These are phyloP conservation scores for Syngnathus typhle DNA, from an alignment of 2,113 vertebrate genomes.

Conservation along the genomic window DNA sequence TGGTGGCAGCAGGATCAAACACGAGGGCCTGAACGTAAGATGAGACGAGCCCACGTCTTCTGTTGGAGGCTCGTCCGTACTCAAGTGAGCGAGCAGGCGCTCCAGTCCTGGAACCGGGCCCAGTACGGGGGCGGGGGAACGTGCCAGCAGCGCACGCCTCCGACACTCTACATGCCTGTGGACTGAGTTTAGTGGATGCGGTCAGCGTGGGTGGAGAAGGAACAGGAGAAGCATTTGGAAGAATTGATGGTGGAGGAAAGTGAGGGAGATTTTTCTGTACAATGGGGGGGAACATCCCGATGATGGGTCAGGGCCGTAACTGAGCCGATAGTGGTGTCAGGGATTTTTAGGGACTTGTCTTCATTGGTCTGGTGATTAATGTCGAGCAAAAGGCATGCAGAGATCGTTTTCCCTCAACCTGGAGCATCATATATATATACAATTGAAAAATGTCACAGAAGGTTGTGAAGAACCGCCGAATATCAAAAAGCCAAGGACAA, in stretches of 20 bases:
- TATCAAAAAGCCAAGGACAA: not conserved
- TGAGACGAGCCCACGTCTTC: slow-evolving; percentile 9
- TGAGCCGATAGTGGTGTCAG: slow-evolving; percentile 39
- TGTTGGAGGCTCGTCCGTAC: slow-evolving; percentile 45
- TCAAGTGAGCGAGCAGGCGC: slow-evolving; percentile 31
- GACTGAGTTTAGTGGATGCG: slow-evolving; percentile 73
- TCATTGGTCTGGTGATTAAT: slow-evolving; percentile 53
- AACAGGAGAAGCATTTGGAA: slow-evolving; percentile 38
- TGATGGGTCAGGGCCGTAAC: slow-evolving; percentile 35
- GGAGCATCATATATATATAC: slow-evolving; percentile 51
- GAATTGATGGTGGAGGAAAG: slow-evolving; percentile 38
- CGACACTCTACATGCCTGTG: slow-evolving; percentile 68
- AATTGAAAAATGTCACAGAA: slow-evolving; percentile 14
- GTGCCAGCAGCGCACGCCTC: slow-evolving; percentile 64
- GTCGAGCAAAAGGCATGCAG: slow-evolving; percentile 35
- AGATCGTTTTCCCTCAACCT: slow-evolving; percentile 17
- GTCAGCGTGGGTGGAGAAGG: slow-evolving; percentile 59
- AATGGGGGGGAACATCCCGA: slow-evolving; percentile 39
- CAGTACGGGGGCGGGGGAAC: slow-evolving; percentile 54
- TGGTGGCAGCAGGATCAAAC: slow-evolving; percentile 29
- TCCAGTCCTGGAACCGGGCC: slow-evolving; percentile 53
- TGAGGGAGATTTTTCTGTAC: slow-evolving; percentile 24
- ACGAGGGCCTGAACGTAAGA: not conserved
- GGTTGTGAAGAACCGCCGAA: not conserved
- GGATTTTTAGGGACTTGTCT: slow-evolving; percentile 43